These are phyloP conservation scores for Coreius guichenoti DNA, from an alignment of 2,797 vertebrate species.

Conservation along the genomic window DNA sequence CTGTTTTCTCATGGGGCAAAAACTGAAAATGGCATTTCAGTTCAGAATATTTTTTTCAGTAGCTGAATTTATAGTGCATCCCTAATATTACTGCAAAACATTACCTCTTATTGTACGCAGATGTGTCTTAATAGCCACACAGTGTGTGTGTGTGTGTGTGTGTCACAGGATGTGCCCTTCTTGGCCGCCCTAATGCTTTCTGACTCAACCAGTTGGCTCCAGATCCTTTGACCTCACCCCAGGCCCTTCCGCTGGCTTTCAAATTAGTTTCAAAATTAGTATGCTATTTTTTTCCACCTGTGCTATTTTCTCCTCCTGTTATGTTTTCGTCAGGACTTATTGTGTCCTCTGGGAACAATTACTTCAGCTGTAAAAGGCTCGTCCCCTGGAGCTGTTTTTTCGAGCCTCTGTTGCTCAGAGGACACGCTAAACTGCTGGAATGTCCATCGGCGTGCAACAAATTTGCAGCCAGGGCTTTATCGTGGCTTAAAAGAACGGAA, in stretches of 20 bases:
- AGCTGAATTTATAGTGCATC: background rate
- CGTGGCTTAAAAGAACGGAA: slow-evolving; percentile 19
- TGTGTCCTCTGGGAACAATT: slow-evolving; percentile 60
- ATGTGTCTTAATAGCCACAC: slow-evolving; percentile 53
- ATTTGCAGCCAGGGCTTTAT: slow-evolving; percentile 25
- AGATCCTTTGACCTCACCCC: slow-evolving; percentile 59
- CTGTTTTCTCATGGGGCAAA: background rate
- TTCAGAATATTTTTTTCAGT: background rate
- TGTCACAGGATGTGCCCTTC: slow-evolving; percentile 54
- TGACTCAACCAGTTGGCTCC: slow-evolving; percentile 53
- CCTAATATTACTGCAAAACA: slow-evolving; percentile 5
- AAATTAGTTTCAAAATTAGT: slow-evolving; percentile 61
- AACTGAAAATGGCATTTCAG: background rate
- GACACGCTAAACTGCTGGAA: slow-evolving; percentile 52
- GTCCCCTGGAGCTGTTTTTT: slow-evolving; percentile 45
- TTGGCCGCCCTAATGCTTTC: slow-evolving; percentile 46
- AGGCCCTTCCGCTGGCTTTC: slow-evolving; percentile 51
- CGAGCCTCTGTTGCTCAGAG: slow-evolving; percentile 49
- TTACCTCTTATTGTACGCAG: slow-evolving; percentile 19
- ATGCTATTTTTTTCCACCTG: slow-evolving; percentile 57
- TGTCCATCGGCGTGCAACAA: slow-evolving; percentile 26
- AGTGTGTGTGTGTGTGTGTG: background rate
- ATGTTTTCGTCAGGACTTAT: slow-evolving; percentile 57
- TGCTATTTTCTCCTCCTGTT: slow-evolving; percentile 42
- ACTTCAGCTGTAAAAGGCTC: slow-evolving; percentile 49